Base-by-base conservation (phyloP, 2,113 vertebrate species). In the Ia io region DNA sequence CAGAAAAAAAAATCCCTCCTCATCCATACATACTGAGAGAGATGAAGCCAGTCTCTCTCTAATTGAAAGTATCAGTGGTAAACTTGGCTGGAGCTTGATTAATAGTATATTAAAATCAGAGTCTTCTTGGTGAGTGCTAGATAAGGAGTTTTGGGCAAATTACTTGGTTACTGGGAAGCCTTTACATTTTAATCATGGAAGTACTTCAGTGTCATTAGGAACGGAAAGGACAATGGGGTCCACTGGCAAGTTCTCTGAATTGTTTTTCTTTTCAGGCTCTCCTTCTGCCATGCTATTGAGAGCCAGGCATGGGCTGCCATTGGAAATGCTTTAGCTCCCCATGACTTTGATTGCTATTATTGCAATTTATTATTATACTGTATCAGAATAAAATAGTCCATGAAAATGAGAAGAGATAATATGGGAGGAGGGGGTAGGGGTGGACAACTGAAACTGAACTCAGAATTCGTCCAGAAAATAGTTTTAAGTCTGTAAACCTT, bases 11-110 rank as follows among this genome's bases (percentile, higher is more conserved):
- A 20, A 18, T 44, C 5, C 69, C 7, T 61, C 84, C 51, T 97
- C 95, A 91, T 95, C 42, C 63, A 73, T 97, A 59, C 87, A 93
- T 70, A 91, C 89, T 91, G 97, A 93, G 96, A 96, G 95, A 96
- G 89, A 97, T 96, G 86, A 96, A 98, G 95, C 95, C 97, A 94
- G 97, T 92, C 95, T 94, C 69, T 92, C 93, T 89, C 59, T 97
- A 98, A 98, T 98, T 98, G 97, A 94, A 98, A 98, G 96, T 97
- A 98, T 98, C 98, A 89, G 96, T 98, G 91, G 98, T 98, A 98
- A 98, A 98, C 98, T 98, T 98, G 97, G 97, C 98, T 98, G 98
- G 98, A 98, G 98, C 98, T 98, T 99, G 98, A 99, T 99, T 98
- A 99, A 98, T 98, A 97, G 97, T 98, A 90, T 98, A 98, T 98